These are phyloP conservation scores for Bibio marci DNA, from an alignment of 2,888 invertebrate genomes.

Conservation along the genomic window DNA sequence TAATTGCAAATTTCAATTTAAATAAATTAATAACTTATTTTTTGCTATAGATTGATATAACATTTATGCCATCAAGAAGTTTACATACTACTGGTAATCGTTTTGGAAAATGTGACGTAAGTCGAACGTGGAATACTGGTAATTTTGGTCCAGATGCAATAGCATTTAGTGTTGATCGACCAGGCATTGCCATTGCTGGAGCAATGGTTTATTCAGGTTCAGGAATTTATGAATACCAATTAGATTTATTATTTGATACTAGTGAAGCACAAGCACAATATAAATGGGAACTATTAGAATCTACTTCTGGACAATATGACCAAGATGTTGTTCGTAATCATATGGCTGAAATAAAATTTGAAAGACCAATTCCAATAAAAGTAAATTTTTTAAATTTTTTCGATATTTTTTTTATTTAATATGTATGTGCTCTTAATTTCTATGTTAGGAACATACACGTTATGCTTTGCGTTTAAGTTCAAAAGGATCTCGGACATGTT, in stretches of 20 bases:
- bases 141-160: conserved; percentile 95
- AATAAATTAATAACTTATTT: background rate
- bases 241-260: conserved; percentile 73
- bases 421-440: background rate
- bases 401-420: background rate
- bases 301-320: conserved; percentile 65
- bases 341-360: conserved; percentile 79
- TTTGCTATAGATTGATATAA: conserved; percentile 22
- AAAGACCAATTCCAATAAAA: conserved; percentile 70
- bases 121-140: conserved; percentile 91
- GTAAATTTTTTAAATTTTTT: conserved; percentile 25
- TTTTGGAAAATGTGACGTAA: conserved; percentile 77
- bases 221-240: conserved; percentile 76
- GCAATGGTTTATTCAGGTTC: conserved; percentile 80
- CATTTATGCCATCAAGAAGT: conserved; percentile 42
- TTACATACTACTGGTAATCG: conserved; percentile 74
- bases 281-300: conserved; percentile 78
- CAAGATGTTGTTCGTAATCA: conserved; percentile 77
- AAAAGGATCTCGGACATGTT: conserved; percentile 81
- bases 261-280: conserved; percentile 35
- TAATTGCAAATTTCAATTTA: background rate
- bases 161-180: conserved; percentile 79
- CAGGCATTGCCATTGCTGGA: conserved; percentile 78
- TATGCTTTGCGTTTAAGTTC: conserved; percentile 80
- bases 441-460: conserved; percentile 56